A percentile compares a stretch with the other conserved stretches of the same genome.
Evolutionary conservation across 2,797 vertebrate genomes (phyloP).

Genomic region (Lepidocolaptes lacrymiger): DNA sequence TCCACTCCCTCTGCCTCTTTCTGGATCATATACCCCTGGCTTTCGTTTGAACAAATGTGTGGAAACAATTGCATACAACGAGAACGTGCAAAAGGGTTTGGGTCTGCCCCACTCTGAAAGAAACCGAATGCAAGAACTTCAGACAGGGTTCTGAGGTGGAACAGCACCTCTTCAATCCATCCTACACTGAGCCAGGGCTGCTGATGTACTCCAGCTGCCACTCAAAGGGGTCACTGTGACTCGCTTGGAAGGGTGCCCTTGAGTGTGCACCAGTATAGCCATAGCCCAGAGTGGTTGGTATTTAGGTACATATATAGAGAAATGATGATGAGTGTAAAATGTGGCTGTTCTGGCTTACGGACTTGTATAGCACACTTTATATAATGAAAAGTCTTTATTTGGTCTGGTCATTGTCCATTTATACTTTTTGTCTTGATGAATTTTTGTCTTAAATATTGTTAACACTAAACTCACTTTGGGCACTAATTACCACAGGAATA

Average conservation of each 20-base stretch:
- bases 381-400: background rate
- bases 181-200: background rate
- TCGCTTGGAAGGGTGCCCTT: background rate
- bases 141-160: background rate
- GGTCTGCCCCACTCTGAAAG: background rate
- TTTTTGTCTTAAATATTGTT: background rate
- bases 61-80: background rate
- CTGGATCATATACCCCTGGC: background rate
- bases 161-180: background rate
- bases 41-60: background rate
- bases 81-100: background rate
- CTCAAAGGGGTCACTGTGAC: accelerated
- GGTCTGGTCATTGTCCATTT: background rate
- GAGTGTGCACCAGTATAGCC: background rate
- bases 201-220: background rate
- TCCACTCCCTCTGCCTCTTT: background rate
- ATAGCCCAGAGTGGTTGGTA: background rate
- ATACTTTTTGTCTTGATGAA: background rate
- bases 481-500: background rate
- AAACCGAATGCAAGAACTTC: background rate
- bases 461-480: background rate
- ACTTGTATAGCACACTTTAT: background rate
- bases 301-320: background rate
- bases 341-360: background rate
- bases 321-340: background rate